A percentile compares a stretch with the other conserved stretches of the same genome.
Conservation (phyloP, 2,113 vertebrate genomes). For the Odontophorus gujanensis region DNA sequence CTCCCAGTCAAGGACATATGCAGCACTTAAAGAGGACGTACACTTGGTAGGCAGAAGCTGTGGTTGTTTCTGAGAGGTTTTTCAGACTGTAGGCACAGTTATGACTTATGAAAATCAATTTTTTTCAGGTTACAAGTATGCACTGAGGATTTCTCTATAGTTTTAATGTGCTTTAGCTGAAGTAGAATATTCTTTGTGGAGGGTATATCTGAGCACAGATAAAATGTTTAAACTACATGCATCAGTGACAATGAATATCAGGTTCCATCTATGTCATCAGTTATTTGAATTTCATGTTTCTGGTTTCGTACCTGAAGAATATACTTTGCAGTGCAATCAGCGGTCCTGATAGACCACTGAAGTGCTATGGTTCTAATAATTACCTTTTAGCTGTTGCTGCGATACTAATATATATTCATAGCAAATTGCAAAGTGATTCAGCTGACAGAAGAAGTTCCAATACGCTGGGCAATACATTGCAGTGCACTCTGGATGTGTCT, state of each 20-base stretch:
- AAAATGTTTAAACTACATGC: not conserved
- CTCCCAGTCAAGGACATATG: slow-evolving; percentile 8
- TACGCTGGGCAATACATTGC: slow-evolving; percentile 23
- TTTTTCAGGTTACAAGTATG: slow-evolving; percentile 1
- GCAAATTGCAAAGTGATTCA: not conserved
- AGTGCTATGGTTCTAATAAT: slow-evolving; percentile 23
- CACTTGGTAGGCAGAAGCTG: not conserved
- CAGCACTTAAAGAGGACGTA: not conserved
- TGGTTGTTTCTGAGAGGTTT: not conserved
- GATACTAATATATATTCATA: slow-evolving; percentile 46
- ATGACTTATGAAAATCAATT: not conserved
- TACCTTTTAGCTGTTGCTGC: slow-evolving; percentile 38
- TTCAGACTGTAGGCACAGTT: not conserved
- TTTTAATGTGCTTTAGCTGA: slow-evolving; percentile 31
- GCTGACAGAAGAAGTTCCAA: slow-evolving; percentile 47
- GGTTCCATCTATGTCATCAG: slow-evolving; percentile 1
- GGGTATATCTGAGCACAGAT: not conserved
- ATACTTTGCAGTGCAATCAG: slow-evolving; percentile 21
- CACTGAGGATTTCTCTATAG: not conserved
- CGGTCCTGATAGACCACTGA: slow-evolving; percentile 27
- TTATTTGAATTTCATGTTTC: slow-evolving; percentile 31
- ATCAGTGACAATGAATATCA: not conserved
- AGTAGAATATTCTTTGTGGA: not conserved
- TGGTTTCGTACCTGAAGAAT: slow-evolving; percentile 28
- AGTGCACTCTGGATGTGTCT: not conserved